Evolutionary conservation across 2,888 invertebrate species (phyloP), one percentile per base, ranked within the genome.

Genomic region (Thymelicus acteon): DNA sequence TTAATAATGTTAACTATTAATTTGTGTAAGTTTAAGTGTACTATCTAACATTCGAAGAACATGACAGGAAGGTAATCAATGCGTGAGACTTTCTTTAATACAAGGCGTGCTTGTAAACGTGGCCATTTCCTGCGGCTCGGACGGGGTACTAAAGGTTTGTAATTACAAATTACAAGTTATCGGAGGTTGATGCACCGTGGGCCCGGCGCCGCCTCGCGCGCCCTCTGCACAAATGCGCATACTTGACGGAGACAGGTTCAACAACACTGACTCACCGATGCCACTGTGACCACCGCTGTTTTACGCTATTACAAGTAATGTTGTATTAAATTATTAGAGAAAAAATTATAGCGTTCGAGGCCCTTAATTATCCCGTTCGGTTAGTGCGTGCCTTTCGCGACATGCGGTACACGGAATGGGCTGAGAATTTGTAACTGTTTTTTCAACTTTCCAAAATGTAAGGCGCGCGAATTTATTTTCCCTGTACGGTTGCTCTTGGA

Each of bases 161-260:
- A 92, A 92, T 92, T 91, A 91, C 89, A 89, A 89, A 91, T 90
- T 91, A 90, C 90, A 89, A 89, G 89, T 89, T 91, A 90, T 91
- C 83, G 86, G 88, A 92, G 93, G 92, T 92, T 92, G 91, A 90
- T 92, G 92, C 92, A 90, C 92, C 74, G 76, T 79, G 75, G 75
- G 72, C 76, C 73, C 75, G 79, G 77, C 82, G 79, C 80, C 79
- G 80, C 75, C 77, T 72, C 80, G 75, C 82, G 81, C 80, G 82
- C 82, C 77, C 85, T 78, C 83, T 82, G 78, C 84, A 80, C 87
- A 81, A 87, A 83, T 87, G 90, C 87, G 85, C 87, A 85, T 86
- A 87, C 88, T 88, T 87, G 86, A 89, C 83, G 88, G 84, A 85
- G 84, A 84, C 86, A 89, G 87, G 92, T 90, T 92, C 92, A 91